Base-by-base conservation (phyloP, 2,113 vertebrate genomes). In the Tragelaphus strepsiceros region DNA sequence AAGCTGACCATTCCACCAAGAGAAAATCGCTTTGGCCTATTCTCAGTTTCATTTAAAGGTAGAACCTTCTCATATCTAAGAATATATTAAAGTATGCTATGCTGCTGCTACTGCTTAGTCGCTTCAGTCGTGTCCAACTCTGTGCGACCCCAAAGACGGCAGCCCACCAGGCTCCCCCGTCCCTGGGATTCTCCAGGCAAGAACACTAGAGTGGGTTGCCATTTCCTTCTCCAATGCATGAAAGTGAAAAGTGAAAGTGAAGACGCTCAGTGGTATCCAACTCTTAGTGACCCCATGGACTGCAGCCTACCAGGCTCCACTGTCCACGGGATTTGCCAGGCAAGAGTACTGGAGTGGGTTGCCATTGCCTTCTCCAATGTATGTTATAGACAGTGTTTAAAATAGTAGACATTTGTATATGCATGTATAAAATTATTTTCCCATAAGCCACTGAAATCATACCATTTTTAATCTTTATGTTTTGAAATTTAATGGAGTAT, bases 401-500 rank as follows among this genome's bases (percentile, higher is more conserved):
- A 83, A 90, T 71, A 32, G 94, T 51, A 2, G 10, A 39, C 3
- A n/a, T 85, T 56, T 58, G 21, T 35, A 53, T 61, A 28, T 71
- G 19, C 16, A 46, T 16, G 5, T 13, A 12, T 43, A 77, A 93
- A 90, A 54, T 51, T 80, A 28, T 49, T 84, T 78, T 61, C 24
- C 43, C 46, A 28, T 4, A 59, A 85, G 13, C 0, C 16, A 46
- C 35, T 90, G 49, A 84, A 77, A 91, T 43, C 8, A n/a, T 15
- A 51, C 13, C 2, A 61, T 24, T 67, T 88, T 95, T 32, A 16
- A 30, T 32, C n/a, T 93, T 61, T 39, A 58, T 15, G 51, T 32
- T 94, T 85, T 93, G 5, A 96, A 97, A 94, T 91, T 86, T 43
- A 53, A 6, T 61, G 56, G 54, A 58, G 22, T 8, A 22, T 49